phyloP scores from a whole-genome alignment of 2,888 invertebrate genomes.

The Agrotis clavis region DNA sequence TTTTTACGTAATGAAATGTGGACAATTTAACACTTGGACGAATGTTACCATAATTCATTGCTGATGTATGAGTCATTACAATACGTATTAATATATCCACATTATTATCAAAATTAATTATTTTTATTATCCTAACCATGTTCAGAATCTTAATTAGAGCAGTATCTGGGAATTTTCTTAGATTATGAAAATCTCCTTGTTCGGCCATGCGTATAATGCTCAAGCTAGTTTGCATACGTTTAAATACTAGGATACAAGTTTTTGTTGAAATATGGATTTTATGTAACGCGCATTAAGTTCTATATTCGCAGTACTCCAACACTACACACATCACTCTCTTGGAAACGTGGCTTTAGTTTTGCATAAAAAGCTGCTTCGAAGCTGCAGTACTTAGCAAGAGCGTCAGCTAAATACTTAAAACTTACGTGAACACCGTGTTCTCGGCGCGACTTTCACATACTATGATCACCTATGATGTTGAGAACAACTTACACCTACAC shows the following conservation, averaged over 20 bases:
- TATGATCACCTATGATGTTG: constrained; percentile 10
- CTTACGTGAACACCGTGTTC: constrained; percentile 35
- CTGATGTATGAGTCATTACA: too few relatives aligned
- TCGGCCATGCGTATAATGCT: neutral
- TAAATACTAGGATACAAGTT: neutral
- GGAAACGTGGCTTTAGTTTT: constrained; percentile 20
- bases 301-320: neutral
- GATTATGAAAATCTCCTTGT: neutral
- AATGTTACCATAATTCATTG: too few relatives aligned
- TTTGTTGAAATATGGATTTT: neutral
- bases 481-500: constrained; percentile 1
- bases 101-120: neutral
- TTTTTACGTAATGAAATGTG: too few relatives aligned
- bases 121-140: neutral
- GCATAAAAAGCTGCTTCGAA: constrained; percentile 45
- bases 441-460: constrained; percentile 18
- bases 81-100: neutral
- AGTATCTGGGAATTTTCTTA: neutral
- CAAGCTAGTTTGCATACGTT: neutral
- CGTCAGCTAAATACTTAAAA: constrained; percentile 46
- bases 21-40: too few relatives aligned
- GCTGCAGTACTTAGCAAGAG: constrained; percentile 44
- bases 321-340: neutral
- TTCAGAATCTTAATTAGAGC: neutral
- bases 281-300: neutral